These are phyloP conservation scores for Australoheros facetus DNA, from an alignment of 2,797 vertebrate genomes.

Conservation along the genomic window DNA sequence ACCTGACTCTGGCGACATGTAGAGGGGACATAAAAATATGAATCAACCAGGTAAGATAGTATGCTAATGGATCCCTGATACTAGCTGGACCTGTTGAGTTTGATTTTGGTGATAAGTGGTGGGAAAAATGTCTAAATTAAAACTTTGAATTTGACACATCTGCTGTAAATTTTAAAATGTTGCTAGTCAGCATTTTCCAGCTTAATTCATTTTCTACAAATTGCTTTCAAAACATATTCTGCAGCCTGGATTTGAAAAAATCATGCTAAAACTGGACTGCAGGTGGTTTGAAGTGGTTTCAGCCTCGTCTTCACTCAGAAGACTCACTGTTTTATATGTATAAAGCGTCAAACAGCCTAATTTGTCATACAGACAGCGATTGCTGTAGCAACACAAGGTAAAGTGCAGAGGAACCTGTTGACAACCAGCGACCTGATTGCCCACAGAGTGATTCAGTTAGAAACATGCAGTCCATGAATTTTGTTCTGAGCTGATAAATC, in stretches of 20 bases:
- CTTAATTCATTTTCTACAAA: background rate
- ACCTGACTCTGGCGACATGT: background rate
- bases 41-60: background rate
- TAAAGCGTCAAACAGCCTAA: too few relatives aligned
- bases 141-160: background rate
- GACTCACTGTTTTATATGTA: too few relatives aligned
- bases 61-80: background rate
- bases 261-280: too few relatives aligned
- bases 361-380: too few relatives aligned
- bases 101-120: background rate
- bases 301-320: background rate
- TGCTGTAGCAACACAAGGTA: too few relatives aligned
- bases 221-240: too few relatives aligned
- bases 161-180: too few relatives aligned
- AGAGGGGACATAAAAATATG: background rate
- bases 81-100: background rate
- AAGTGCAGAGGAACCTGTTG: too few relatives aligned
- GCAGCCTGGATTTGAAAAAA: too few relatives aligned
- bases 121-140: background rate
- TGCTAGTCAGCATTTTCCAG: too few relatives aligned
- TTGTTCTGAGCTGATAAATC: background rate
- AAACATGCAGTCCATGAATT: background rate
- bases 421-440: background rate
- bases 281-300: background rate
- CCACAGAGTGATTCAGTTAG: background rate